Percentiles rank a stretch among this genome's conserved stretches.
Conservation (phyloP, 1,140 invertebrate genomes). For the Samia ricini region DNA sequence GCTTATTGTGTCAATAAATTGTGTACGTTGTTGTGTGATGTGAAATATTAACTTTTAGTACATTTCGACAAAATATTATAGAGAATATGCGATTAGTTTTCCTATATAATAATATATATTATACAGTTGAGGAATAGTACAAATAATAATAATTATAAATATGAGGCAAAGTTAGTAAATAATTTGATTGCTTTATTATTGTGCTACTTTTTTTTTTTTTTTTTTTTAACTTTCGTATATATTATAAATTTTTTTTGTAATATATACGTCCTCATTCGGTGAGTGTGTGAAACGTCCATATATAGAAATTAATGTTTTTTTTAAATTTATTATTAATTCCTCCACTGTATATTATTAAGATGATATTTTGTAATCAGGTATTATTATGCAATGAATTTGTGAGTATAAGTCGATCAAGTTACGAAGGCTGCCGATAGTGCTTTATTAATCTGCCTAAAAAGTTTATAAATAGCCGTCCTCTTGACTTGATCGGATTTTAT, state of each 20-base stretch:
- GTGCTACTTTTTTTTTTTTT: background rate
- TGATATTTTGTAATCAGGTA: conserved; percentile 47
- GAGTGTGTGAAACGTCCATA: conserved; percentile 66
- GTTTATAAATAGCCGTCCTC: background rate
- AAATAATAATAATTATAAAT: conserved; percentile 3
- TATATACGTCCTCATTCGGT: conserved; percentile 21
- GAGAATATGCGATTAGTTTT: conserved; percentile 37
- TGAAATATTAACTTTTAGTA: conserved; percentile 17
- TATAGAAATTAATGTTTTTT: conserved; percentile 55
- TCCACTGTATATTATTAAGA: conserved; percentile 72
- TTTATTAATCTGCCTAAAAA: background rate
- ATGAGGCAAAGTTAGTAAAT: conserved; percentile 3
- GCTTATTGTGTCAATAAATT: conserved; percentile 54
- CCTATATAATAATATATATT: conserved; percentile 28
- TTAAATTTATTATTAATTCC: conserved; percentile 61
- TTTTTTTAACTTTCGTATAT: background rate
- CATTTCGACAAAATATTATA: background rate
- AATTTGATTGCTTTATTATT: background rate
- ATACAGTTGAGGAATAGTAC: conserved; percentile 65
- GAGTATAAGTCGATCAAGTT: background rate
- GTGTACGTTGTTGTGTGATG: conserved; percentile 21
- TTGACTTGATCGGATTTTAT: conserved; percentile 6
- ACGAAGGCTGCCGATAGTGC: background rate
- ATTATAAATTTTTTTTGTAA: conserved; percentile 8
- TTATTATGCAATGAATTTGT: conserved; percentile 45